Base-by-base conservation (phyloP, 2,113 vertebrate species). In the Sphyrna mokarran region DNA sequence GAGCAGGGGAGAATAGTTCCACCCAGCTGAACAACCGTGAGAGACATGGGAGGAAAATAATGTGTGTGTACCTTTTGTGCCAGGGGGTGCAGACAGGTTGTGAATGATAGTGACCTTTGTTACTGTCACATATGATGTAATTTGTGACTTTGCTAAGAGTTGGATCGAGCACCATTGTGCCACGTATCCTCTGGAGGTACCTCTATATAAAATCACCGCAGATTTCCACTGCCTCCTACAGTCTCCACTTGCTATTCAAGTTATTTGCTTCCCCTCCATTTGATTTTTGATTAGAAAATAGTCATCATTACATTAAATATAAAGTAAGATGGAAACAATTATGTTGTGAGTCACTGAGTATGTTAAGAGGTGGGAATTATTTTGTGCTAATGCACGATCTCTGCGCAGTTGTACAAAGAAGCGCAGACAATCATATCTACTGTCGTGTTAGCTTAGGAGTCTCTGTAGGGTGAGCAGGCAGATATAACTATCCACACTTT, bases 241-340 rank as follows among this genome's bases (percentile, higher is more conserved):
- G 58, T 18, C 18, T 66, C 58, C 89, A 93, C 33, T 66, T 93
- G 63, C 14, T 7, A 68, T 63, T n/a, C 61, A 93, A 7, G 66
- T 37, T 20, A 93, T 58, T 18, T 68, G 61, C 89, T 37, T 37
- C 61, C 20, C 6, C 33, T 66, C n/a, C n/a, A 61, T 93, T 93
- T 68, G 87, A 33, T 90, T 90, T 61, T 61, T 29, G 33, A 93
- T 37, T 33, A 66, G 89, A 68, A 93, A 37, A 16, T 14, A 66
- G 89, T 93, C 89, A 37, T 93, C 89, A 40, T 63, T 93, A 37
- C 14, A 18, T 66, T 33, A 90, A 3, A 90, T 66, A 68, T n/a
- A 66, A 93, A 93, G n/a, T 93, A 93, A 66, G 20, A 93, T 93
- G 61, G 89, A 66, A 68, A 93, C 89, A 63, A 90, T 61, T 63